A percentile compares a stretch with the other conserved stretches of the same genome.
Conservation (phyloP, 92 coral and sea anemone species). For the Porites lobata region DNA sequence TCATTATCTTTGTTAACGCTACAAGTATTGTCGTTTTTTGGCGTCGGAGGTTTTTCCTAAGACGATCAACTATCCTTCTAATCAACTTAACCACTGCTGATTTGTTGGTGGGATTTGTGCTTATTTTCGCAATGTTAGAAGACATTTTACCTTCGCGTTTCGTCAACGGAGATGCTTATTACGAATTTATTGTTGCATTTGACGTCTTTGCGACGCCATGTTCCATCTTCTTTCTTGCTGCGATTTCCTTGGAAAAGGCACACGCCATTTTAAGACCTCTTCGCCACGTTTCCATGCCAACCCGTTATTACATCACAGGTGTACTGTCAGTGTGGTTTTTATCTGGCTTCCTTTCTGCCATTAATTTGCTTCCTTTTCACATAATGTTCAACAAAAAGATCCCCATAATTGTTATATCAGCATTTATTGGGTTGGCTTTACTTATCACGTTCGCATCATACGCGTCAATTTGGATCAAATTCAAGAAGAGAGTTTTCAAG, state of each 20-base stretch:
- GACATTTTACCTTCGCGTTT: background rate
- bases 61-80: slow-evolving; percentile 8
- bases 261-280: slow-evolving; percentile 3
- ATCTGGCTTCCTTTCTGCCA: slow-evolving; percentile 4
- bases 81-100: slow-evolving; percentile 10
- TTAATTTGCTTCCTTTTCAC: background rate
- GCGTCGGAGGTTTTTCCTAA: background rate
- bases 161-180: background rate
- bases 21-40: slow-evolving; percentile 12
- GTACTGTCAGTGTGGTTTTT: background rate
- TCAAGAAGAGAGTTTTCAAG: background rate
- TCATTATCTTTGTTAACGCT: slow-evolving; percentile 8
- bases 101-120: background rate
- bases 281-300: slow-evolving; percentile 24
- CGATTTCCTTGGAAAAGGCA: slow-evolving; percentile 11
- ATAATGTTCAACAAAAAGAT: background rate
- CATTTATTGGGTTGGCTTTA: slow-evolving; percentile 18
- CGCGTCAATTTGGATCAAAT: slow-evolving; percentile 10
- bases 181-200: background rate
- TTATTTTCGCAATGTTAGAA: background rate
- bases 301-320: slow-evolving; percentile 7
- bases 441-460: slow-evolving; percentile 21
- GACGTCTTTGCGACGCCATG: slow-evolving; percentile 1
- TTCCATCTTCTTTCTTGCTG: slow-evolving; percentile 12
- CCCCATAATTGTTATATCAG: background rate